Percentiles rank a stretch among this genome's conserved stretches.
These are phyloP conservation scores for Cephus pygmeus DNA, from an alignment of 2,888 invertebrate species.

Conservation along the genomic window DNA sequence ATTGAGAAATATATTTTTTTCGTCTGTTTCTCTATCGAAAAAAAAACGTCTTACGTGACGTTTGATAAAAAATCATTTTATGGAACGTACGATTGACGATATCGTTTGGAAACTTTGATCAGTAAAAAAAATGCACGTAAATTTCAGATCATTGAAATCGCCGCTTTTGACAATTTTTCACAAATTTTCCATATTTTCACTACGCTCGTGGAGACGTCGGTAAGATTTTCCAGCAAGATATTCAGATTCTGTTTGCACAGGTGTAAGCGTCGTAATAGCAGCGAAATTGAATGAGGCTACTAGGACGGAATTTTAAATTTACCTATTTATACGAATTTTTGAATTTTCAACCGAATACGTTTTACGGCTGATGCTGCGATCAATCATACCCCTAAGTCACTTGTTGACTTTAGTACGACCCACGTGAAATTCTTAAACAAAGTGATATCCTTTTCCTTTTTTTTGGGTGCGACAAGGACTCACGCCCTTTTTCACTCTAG, in stretches of 20 bases:
- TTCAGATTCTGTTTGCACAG: background rate
- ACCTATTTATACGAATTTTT: background rate
- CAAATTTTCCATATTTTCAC: background rate
- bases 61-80: background rate
- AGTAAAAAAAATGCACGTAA: background rate
- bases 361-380: background rate
- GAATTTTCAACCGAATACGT: background rate
- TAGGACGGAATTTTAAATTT: conserved; percentile 30
- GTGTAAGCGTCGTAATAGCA: conserved; percentile 26
- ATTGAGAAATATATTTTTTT: background rate
- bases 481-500: background rate
- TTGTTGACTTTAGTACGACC: background rate
- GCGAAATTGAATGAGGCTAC: conserved; percentile 31
- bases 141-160: background rate
- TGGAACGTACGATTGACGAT: too few species aligned
- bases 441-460: too few species aligned
- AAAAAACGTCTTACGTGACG: background rate
- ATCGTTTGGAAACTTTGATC: background rate
- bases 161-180: background rate
- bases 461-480: background rate
- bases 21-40: background rate
- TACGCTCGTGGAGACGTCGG: background rate
- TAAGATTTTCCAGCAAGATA: background rate
- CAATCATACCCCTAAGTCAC: background rate
- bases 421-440: background rate